A percentile compares a stretch with the other conserved stretches of the same genome.
These are phyloP conservation scores for Antrozous pallidus DNA, from an alignment of 2,797 vertebrate species.

Conservation along the genomic window DNA sequence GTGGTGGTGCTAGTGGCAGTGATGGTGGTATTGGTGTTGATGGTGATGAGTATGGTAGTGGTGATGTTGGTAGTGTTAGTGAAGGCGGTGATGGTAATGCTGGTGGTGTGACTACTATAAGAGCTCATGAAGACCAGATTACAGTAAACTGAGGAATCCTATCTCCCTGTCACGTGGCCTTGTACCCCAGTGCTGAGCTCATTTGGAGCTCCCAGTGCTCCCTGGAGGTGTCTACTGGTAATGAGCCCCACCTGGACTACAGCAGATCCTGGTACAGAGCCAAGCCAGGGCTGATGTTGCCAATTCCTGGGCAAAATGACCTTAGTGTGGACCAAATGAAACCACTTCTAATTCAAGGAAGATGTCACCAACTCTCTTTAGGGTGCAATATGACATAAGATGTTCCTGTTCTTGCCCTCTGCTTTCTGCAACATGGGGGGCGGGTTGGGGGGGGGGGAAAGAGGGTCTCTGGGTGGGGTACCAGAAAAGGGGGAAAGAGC, in stretches of 20 bases:
- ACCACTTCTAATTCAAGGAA: slow-evolving; percentile 47
- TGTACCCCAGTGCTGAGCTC: not conserved
- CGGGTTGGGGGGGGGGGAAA: too few relatives aligned
- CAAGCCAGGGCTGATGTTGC: not conserved
- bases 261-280: not conserved
- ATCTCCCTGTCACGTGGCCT: not conserved
- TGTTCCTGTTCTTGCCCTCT: not conserved
- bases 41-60: not conserved
- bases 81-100: not conserved
- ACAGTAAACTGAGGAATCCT: not conserved
- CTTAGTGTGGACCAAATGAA: not conserved
- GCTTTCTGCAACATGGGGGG: not conserved
- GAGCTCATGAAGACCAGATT: not conserved
- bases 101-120: not conserved
- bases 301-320: slow-evolving; percentile 29
- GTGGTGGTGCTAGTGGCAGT: not conserved
- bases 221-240: not conserved
- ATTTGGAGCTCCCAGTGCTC: not conserved
- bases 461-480: not conserved
- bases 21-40: too few relatives aligned
- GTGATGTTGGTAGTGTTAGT: not conserved
- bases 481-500: not conserved
- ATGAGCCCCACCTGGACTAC: not conserved
- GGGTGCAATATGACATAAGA: not conserved
- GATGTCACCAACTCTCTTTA: not conserved